Conservation (phyloP, 2,797 vertebrate species). For the Arremon aurantiirostris region DNA sequence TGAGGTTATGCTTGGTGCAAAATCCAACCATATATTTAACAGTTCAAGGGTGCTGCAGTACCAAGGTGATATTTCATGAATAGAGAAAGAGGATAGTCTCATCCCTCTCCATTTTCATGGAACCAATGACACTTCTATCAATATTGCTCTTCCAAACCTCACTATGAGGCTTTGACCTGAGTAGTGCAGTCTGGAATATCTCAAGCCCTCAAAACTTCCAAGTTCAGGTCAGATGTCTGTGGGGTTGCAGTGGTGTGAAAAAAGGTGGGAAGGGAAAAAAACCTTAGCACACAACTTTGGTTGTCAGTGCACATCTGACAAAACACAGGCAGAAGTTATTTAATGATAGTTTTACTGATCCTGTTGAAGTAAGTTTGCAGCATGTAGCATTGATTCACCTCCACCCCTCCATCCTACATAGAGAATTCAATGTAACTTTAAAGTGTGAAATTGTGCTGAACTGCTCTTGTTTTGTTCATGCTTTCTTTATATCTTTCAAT, state of each 20-base stretch:
- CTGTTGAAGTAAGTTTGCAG: not conserved
- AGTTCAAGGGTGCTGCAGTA: not conserved
- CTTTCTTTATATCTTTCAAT: not conserved
- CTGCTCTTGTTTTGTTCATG: not conserved
- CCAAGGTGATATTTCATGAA: not conserved
- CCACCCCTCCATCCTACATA: fast-evolving
- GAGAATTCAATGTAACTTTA: not conserved
- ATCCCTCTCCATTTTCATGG: not conserved
- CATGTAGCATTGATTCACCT: not conserved
- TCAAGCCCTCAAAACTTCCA: not conserved
- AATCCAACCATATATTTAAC: not conserved
- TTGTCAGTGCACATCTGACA: not conserved
- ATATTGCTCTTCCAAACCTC: not conserved
- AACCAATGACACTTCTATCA: not conserved
- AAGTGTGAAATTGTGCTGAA: not conserved
- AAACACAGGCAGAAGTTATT: not conserved
- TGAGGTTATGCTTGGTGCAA: not conserved
- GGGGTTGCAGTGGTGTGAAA: not conserved
- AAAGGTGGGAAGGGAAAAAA: not conserved
- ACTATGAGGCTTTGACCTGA: not conserved
- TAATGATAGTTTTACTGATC: not conserved
- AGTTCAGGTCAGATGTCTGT: not conserved
- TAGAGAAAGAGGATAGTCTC: not conserved
- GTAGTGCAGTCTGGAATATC: not conserved
- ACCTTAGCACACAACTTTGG: not conserved